Evolutionary conservation across 2,888 invertebrate species (phyloP).

Genomic region (Phytoseiulus persimilis): DNA sequence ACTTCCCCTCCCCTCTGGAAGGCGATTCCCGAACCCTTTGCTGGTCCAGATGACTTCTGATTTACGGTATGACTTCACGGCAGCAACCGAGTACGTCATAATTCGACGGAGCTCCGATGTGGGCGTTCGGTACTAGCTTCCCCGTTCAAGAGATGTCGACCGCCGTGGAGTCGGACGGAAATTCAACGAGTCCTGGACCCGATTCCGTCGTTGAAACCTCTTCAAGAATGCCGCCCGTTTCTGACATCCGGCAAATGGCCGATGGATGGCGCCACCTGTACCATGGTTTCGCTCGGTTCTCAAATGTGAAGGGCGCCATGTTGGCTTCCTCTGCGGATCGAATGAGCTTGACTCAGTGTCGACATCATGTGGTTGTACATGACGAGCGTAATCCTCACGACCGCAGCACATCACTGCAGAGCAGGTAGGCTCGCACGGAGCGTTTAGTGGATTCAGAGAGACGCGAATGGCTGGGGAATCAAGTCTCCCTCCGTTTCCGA

Average conservation of each 20-base stretch:
- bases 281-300: neutral
- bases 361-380: neutral
- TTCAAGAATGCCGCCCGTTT: neutral
- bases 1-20: no score
- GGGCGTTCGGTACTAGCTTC: no score
- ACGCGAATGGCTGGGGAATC: neutral
- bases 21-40: no score
- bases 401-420: neutral
- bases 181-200: no score
- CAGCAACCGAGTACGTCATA: no score
- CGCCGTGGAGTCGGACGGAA: no score
- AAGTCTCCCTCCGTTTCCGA: no score
- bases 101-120: no score
- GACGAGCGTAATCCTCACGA: neutral
- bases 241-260: neutral
- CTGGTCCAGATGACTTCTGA: no score
- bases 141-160: no score
- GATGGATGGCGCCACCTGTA: constrained; percentile 33
- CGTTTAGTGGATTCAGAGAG: neutral
- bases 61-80: no score
- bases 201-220: no score
- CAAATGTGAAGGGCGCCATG: neutral
- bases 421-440: neutral
- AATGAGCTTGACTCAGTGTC: neutral
- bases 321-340: neutral